Base-by-base conservation (phyloP, 2,797 vertebrate species). In the Triplophysa bombifrons region DNA sequence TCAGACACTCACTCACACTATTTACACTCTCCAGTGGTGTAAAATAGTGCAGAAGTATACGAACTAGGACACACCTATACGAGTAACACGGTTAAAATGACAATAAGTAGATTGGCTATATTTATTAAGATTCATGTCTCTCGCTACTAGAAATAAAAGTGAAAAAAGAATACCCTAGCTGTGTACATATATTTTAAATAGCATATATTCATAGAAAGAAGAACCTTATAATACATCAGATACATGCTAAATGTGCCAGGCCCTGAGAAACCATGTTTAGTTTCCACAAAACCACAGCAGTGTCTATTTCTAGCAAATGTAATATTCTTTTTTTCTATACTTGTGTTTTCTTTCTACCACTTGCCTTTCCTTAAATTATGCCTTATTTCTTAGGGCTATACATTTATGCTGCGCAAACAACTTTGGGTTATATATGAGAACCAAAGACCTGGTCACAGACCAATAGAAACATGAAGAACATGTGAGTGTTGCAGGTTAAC, bases 381-480 rank as follows among this genome's bases (percentile, higher is more conserved):
- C 81, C 34, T 72, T 67, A n/a, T 53, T 76, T 80, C 72, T 78
- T 61, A 41, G 80, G 77, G 67, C 70, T 74, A 75, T 74, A 80
- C 78, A 86, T 83, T 85, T 87, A 87, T 76, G 72, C 78, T 76
- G 78, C 46, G 34, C 82, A 87, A 86, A 82, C 76, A 85, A 83
- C 75, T 80, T 74, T 85, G 64, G 65, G 66, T 83, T 80, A 86
- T 82, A 84, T 82, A 87, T 72, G 77, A 66, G 72, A 76, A 78
- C 22, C 63, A 73, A 81, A 67, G 27, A 34, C 17, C 30, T 34
- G 30, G 30, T 16, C 8, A 63, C 16, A 64, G 61, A 64, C 61
- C 30, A 69, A 48, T 44, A 77, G 20, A 27, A 69, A 50, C 66
- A 34, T 69, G 8, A 34, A 34, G 38, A 20, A 11, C 34, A 20